Conservation (phyloP, 2,113 vertebrate genomes). For the Thryonomys swinderianus region DNA sequence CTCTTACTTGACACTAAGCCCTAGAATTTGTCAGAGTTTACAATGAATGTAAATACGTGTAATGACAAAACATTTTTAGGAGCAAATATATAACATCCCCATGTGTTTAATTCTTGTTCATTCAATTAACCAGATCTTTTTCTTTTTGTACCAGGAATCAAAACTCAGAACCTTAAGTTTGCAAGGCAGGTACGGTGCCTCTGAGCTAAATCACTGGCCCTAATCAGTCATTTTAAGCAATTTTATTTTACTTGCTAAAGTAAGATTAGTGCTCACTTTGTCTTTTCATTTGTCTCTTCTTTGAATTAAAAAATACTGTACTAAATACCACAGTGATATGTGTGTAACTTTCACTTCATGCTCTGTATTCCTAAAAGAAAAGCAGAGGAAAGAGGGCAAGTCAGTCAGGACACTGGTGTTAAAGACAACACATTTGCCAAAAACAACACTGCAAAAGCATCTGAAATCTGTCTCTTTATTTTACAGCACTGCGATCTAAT, state of each 20-base stretch:
- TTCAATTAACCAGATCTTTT: constrained; percentile 14
- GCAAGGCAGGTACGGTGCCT: too few relatives aligned
- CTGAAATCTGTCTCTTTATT: neutral
- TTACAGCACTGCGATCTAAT: constrained; percentile 5
- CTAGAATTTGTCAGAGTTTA: neutral
- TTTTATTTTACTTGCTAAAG: constrained; percentile 28
- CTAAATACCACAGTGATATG: neutral
- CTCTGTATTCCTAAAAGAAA: neutral
- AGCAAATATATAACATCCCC: neutral
- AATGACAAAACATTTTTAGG: constrained; percentile 16
- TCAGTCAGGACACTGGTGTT: neutral
- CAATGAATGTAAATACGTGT: neutral
- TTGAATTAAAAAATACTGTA: constrained; percentile 22
- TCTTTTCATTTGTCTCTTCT: constrained; percentile 22
- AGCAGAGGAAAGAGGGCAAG: neutral
- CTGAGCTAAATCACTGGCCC: too few relatives aligned
- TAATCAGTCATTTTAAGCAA: neutral
- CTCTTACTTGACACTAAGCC: neutral
- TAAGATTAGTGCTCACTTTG: neutral
- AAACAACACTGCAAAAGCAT: neutral
- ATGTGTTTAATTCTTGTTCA: neutral
- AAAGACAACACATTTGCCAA: constrained; percentile 7
- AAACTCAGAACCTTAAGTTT: too few relatives aligned
- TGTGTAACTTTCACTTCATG: neutral
- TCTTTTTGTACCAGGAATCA: too few relatives aligned